phyloP scores from a whole-genome alignment of 2,113 vertebrate genomes.

The Lasiurus cinereus region DNA sequence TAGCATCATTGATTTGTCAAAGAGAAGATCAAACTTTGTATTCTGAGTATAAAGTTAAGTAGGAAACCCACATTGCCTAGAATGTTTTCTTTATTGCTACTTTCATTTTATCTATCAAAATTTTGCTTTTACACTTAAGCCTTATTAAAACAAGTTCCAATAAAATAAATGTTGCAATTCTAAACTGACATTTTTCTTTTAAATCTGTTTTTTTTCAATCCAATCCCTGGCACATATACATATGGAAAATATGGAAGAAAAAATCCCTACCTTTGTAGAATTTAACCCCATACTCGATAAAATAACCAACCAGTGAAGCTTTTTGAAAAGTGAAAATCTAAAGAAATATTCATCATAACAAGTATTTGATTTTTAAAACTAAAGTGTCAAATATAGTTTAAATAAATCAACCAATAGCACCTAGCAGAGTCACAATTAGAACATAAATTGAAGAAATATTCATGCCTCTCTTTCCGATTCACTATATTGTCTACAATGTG shows the following conservation, averaged over 20 bases:
- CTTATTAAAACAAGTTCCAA: not conserved
- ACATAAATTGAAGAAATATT: not conserved
- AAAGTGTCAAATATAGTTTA: not conserved
- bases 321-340: conserved; percentile 32
- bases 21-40: not conserved
- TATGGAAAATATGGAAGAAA: not conserved
- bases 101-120: conserved; percentile 2
- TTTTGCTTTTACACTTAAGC: not conserved
- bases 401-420: not conserved
- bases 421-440: not conserved
- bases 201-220: not conserved
- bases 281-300: not conserved
- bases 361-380: conserved; percentile 13
- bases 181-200: conserved; percentile 29
- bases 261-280: not conserved
- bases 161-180: not conserved
- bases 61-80: not conserved
- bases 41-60: not conserved
- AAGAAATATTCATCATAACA: not conserved
- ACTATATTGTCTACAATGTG: not conserved
- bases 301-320: not conserved
- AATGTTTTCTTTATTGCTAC: not conserved
- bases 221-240: not conserved
- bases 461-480: not conserved
- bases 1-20: not conserved